Percentiles rank a stretch among this genome's conserved stretches.
Evolutionary conservation across 2,888 invertebrate genomes (phyloP).

Genomic region (Phaedon cochleariae): DNA sequence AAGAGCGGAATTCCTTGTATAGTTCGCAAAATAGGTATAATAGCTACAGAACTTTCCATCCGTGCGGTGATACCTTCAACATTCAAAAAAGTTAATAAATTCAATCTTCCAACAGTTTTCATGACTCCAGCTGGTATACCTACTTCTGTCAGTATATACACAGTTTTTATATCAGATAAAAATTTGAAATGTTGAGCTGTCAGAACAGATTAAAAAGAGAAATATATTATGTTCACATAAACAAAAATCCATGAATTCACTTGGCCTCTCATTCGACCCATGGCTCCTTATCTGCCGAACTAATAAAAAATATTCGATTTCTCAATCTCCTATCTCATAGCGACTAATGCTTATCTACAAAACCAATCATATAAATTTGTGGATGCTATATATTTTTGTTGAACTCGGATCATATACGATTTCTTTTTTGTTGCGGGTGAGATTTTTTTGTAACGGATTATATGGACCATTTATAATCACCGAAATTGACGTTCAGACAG

Average conservation of each 20-base stretch:
- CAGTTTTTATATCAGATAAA: background rate
- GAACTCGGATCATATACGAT: background rate
- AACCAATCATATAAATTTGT: constrained; percentile 18
- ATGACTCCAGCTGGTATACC: no score
- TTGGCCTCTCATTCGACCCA: constrained; percentile 20
- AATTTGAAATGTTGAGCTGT: background rate
- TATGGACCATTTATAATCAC: constrained; percentile 32
- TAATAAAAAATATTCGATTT: constrained; percentile 10
- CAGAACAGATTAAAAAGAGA: background rate
- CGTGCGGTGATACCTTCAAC: no score
- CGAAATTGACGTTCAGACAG: constrained; percentile 46
- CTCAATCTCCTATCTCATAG: constrained; percentile 13
- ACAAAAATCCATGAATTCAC: constrained; percentile 14
- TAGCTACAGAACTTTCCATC: no score
- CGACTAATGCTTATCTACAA: constrained; percentile 3
- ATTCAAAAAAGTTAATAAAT: no score
- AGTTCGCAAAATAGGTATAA: no score
- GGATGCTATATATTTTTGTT: constrained; percentile 18
- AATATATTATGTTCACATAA: background rate
- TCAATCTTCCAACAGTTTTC: no score
- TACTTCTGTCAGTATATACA: background rate
- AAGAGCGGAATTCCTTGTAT: no score
- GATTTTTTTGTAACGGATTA: background rate
- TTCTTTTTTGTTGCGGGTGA: background rate
- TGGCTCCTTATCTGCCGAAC: constrained; percentile 5